Evolutionary conservation across 2,888 invertebrate genomes (phyloP).

Genomic region (Arrhopalites spinosus): DNA sequence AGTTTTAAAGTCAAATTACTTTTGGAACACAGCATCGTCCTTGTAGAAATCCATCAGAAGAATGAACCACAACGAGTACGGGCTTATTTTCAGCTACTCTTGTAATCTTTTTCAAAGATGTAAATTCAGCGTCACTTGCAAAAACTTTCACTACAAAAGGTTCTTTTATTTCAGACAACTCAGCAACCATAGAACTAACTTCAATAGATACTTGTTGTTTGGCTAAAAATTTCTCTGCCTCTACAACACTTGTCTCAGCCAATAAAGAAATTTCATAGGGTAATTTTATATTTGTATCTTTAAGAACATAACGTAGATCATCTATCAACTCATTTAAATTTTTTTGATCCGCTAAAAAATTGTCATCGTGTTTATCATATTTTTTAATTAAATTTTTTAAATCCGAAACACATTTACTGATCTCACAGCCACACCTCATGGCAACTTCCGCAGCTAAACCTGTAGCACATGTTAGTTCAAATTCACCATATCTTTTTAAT

Average conservation of each 20-base stretch:
- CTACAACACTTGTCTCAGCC: slow-evolving; percentile 40
- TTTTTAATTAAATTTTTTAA: slow-evolving; percentile 29
- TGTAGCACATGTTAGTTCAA: slow-evolving; percentile 45
- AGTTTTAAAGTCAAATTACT: slow-evolving; percentile 61
- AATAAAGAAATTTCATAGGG: slow-evolving; percentile 49
- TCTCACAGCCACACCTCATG: slow-evolving; percentile 32
- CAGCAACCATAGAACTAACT: slow-evolving; percentile 40
- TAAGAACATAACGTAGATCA: slow-evolving; percentile 38
- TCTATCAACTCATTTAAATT: slow-evolving; percentile 38
- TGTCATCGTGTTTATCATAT: slow-evolving; percentile 19
- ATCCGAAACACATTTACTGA: slow-evolving; percentile 27
- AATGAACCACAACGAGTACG: slow-evolving; percentile 66
- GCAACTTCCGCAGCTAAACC: slow-evolving; percentile 45
- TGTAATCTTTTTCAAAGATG: slow-evolving; percentile 67
- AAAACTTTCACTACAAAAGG: slow-evolving; percentile 45
- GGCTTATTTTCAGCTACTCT: slow-evolving; percentile 67
- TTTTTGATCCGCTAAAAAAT: slow-evolving; percentile 20
- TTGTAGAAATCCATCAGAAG: slow-evolving; percentile 66
- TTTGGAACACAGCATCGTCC: slow-evolving; percentile 73
- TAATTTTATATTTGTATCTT: slow-evolving; percentile 34
- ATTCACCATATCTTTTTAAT: slow-evolving; percentile 41
- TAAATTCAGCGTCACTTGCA: slow-evolving; percentile 46
- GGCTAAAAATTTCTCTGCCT: slow-evolving; percentile 45
- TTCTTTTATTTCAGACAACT: slow-evolving; percentile 36
- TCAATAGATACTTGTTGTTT: slow-evolving; percentile 46